These are phyloP conservation scores for Pammene aurita DNA, from an alignment of 2,888 invertebrate species.

Conservation along the genomic window DNA sequence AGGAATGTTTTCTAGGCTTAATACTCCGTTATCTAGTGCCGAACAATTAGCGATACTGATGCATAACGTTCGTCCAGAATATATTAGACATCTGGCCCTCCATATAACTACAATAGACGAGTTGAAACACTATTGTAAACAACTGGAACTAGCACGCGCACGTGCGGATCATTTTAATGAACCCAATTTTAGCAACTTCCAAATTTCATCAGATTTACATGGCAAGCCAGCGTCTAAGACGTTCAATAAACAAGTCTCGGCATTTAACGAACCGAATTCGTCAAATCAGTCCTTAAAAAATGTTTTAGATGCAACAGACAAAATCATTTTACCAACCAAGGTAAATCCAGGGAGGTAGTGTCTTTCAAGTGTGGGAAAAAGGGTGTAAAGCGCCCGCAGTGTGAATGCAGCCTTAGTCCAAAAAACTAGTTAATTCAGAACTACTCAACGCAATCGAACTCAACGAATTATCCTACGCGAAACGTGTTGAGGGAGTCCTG, in stretches of 20 bases:
- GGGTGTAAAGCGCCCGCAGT: constrained; percentile 2
- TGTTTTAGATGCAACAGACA: constrained; percentile 2
- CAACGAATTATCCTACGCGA: background rate
- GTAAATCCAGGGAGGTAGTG: background rate
- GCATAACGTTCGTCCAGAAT: no score
- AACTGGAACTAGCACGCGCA: no score
- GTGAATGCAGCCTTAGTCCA: constrained; percentile 14
- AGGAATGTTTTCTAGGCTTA: no score
- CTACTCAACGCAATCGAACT: background rate
- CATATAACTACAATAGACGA: no score
- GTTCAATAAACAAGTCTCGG: background rate
- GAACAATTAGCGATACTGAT: no score
- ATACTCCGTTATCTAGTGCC: no score
- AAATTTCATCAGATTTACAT: background rate
- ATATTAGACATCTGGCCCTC: no score
- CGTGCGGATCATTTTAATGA: constrained; percentile 5
- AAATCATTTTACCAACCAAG: background rate
- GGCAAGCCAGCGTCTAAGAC: background rate
- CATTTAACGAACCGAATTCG: background rate
- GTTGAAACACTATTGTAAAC: no score
- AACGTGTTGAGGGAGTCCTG: constrained; percentile 2
- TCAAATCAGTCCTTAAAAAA: background rate
- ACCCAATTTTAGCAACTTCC: background rate
- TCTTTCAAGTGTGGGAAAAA: constrained; percentile 16
- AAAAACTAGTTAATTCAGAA: background rate